Conservation (phyloP, 2,113 vertebrate species). For the Cyanoramphus novaezelandiae region DNA sequence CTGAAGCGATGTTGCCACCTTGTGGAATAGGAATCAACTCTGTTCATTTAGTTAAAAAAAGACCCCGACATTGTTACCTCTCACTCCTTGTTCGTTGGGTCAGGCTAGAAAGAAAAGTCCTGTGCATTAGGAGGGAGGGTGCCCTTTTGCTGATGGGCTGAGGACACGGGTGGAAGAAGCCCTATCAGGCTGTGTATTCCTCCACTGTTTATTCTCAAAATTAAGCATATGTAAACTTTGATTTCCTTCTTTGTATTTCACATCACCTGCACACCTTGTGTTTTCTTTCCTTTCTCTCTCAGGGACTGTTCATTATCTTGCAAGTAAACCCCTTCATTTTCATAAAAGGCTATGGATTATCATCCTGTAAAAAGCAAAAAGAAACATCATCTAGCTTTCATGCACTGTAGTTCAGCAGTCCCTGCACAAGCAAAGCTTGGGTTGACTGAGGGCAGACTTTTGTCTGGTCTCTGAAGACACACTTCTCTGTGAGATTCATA, state of each 20-base stretch:
- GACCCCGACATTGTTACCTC: not conserved
- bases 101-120: not conserved
- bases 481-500: not conserved
- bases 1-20: conserved; percentile 76
- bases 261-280: rapidly evolving
- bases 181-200: rapidly evolving
- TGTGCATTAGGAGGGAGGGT: not conserved
- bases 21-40: conserved; percentile 51
- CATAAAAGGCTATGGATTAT: not conserved
- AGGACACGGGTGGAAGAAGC: not conserved
- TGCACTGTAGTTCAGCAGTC: not conserved
- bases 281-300: not conserved
- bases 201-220: not conserved
- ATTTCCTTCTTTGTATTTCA: not conserved
- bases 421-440: not conserved
- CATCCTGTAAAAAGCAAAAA: not conserved
- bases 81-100: not conserved
- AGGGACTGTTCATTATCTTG: not conserved
- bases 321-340: not conserved
- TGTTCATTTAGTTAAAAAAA: not conserved
- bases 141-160: not conserved
- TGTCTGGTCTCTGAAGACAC: conserved; percentile 32
- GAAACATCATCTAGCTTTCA: not conserved
- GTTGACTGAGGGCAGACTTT: not conserved
- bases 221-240: not conserved